Evolutionary conservation across 2,888 invertebrate genomes (phyloP), one percentile per base, ranked within the genome.

Genomic region (Parthenolecanium corni): DNA sequence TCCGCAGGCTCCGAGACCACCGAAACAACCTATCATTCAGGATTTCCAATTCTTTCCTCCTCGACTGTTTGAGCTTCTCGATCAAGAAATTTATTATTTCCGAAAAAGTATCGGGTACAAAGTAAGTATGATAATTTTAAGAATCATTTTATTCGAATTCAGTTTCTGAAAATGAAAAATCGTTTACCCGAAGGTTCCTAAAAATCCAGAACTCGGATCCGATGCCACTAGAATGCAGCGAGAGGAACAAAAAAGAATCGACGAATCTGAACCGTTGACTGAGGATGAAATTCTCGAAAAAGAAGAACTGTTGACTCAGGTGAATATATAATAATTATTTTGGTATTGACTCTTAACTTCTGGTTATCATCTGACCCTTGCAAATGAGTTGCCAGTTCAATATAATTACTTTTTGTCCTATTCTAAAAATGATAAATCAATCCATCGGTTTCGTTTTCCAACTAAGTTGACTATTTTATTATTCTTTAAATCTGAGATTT

Each of bases 21-120:
- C 98, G 0, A 98, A 97, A 73, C 96, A 98, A 73, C 98, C 98
- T 0, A 94, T 94, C 68, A 95, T 98, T 1, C 97, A 97, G 78
- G 98, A 99, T 76, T 99, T 97, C 74, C 98, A 99, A 75, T 98
- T 98, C 75, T 99, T 95, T 76, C 98, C 98, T 3, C 93, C 95
- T 2, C 81, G 97, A 67, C 79, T 99, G 1, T 97, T 96, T 74
- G 97, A 98, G 75, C 82, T 99, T 23, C 78, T 99, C 20, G 97
- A 98, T 74, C 93, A 95, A 73, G 98, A 99, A 75, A 97, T 97
- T 69, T 97, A 96, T 73, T 91, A 84, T 72, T 98, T 90, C 76
- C 80, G 97, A 23, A 96, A 97, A 76, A 87, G 90, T 0, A 82
- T 98, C 21, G 89, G 92, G 69, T 98, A 91, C 75, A 87, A 87